Evolutionary conservation across 2,888 invertebrate genomes (phyloP), one percentile per base, ranked within the genome.

Genomic region (Dryadula phaetusa): DNA sequence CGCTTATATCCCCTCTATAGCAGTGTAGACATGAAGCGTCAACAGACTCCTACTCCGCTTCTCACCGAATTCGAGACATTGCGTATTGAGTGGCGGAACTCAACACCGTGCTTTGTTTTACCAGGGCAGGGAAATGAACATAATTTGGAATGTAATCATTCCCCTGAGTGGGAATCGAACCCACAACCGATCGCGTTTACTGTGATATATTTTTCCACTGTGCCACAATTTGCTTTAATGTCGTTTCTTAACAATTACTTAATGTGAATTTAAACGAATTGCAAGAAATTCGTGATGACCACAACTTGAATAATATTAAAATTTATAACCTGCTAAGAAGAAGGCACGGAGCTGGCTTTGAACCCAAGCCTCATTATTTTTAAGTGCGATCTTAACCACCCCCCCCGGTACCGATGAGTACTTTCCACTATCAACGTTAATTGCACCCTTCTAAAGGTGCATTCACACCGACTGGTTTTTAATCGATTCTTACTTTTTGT

Each of bases 361-460:
- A 37, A 58, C 46, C 56, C 46, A 14, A 34, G 52, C 37, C 66
- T 70, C 66, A 64, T 72, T 71, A 70, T 71, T 66, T 65, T 53
- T 64, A 68, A 71, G 65, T 66, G 69, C 46, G 53, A 64, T 52
- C 68, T 46, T 64, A 52, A 62, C 64, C 64, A 62, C 58, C 62
- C 49, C n/a, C 42, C 56, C 58, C 54, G 65, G 47, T 62, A 67
- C 69, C 52, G 49, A 69, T 66, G 58, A 61, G 44, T 56, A 42
- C 16, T 52, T 49, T 58, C 52, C 61, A 54, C 47, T 52, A 53
- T 62, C 61, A 61, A 44, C 56, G 62, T 65, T 73, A 73, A 73
- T 72, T 72, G 68, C 72, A 64, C 65, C 58, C 65, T 66, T 62
- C 56, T 66, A 62, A 67, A 25, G 28, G 42, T 60, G 18, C 44